Evolutionary conservation across 2,888 invertebrate genomes (phyloP).

Genomic region (Melipona bicolor): DNA sequence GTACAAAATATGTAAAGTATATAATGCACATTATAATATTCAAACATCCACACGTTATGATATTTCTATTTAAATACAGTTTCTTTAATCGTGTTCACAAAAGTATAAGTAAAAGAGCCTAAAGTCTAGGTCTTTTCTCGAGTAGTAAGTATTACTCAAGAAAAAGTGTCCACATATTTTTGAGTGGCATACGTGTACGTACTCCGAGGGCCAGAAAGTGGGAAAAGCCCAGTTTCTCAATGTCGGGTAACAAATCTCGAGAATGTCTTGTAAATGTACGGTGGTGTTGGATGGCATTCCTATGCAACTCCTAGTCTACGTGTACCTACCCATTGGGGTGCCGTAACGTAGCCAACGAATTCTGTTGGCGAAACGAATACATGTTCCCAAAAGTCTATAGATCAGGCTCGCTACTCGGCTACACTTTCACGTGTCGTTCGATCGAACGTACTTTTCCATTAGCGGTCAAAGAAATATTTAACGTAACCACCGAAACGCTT

Average conservation of each 20-base stretch:
- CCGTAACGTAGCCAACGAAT: slow-evolving; percentile 12
- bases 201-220: slow-evolving; percentile 6
- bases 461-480: slow-evolving; percentile 18
- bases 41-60: too few species aligned
- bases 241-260: slow-evolving; percentile 76
- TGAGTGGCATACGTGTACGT: not conserved
- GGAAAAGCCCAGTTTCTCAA: slow-evolving; percentile 71
- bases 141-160: too few species aligned
- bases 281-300: slow-evolving; percentile 44
- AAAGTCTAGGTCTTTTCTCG: too few species aligned
- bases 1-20: too few species aligned
- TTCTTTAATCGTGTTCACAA: too few species aligned
- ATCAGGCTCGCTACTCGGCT: slow-evolving; percentile 25
- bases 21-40: too few species aligned
- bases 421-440: not conserved
- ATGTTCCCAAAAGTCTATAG: slow-evolving; percentile 12
- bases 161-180: too few species aligned
- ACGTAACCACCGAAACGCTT: slow-evolving; percentile 31
- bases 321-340: slow-evolving; percentile 9
- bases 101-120: too few species aligned
- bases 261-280: slow-evolving; percentile 47
- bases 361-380: slow-evolving; percentile 12
- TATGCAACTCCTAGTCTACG: slow-evolving; percentile 38
- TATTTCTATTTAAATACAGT: too few species aligned
- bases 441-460: slow-evolving; percentile 18